phyloP scores from a whole-genome alignment of 2,888 invertebrate species.

The Carabus problematicus region DNA sequence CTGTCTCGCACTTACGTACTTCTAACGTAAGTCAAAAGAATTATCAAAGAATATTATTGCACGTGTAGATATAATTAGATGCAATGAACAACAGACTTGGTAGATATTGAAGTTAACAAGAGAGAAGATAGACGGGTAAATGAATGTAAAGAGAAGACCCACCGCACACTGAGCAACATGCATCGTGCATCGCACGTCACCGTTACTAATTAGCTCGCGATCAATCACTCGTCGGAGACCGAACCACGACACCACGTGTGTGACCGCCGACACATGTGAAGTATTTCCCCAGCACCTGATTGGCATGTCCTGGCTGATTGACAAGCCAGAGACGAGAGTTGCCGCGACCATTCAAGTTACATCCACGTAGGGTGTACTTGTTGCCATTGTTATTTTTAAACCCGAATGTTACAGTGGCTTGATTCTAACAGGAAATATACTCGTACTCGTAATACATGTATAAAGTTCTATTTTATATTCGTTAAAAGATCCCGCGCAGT shows the following conservation, averaged over 20 bases:
- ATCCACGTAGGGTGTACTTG: no score
- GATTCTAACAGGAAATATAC: no score
- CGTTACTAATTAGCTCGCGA: conserved; percentile 29
- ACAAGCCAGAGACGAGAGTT: conserved; percentile 10
- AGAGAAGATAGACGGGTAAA: background rate
- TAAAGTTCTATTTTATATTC: no score
- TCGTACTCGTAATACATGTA: no score
- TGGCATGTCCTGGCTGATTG: conserved; percentile 28
- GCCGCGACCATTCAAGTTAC: background rate
- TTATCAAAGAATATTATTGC: no score
- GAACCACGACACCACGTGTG: conserved; percentile 12
- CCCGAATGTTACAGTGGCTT: no score
- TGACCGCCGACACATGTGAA: conserved; percentile 17
- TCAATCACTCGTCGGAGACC: conserved; percentile 27
- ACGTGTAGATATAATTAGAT: no score
- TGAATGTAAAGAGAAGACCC: conserved; percentile 3
- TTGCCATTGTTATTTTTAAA: no score
- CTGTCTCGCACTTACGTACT: no score
- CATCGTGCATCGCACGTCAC: conserved; percentile 20
- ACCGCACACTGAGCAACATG: background rate
- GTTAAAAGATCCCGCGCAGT: no score
- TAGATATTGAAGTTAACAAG: background rate
- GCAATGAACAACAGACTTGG: no score
- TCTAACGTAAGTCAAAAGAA: no score
- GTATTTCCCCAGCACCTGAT: conserved; percentile 23